Percentiles rank a stretch among this genome's conserved stretches.
Evolutionary conservation across 2,888 invertebrate species (phyloP).

Genomic region (Falcaria lacertinaria): DNA sequence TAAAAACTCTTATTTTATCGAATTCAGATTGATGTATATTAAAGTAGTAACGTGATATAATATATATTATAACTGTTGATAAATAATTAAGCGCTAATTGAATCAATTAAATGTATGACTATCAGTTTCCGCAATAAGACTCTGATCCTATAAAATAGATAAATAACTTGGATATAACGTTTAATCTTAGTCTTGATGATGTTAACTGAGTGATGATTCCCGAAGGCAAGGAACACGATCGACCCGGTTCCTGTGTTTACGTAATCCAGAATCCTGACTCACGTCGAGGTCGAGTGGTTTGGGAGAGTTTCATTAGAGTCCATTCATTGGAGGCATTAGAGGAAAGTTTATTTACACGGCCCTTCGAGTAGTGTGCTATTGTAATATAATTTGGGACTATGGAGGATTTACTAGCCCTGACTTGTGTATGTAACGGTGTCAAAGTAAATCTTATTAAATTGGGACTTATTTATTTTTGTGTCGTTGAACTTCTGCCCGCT

Average conservation of each 20-base stretch:
- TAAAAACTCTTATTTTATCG: no score
- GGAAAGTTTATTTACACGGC: not conserved
- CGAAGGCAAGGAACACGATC: not conserved
- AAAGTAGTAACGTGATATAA: no score
- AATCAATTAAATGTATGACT: no score
- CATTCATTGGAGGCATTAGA: conserved; percentile 14
- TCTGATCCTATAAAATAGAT: no score
- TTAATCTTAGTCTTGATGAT: no score
- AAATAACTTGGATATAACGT: no score
- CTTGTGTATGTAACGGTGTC: not conserved
- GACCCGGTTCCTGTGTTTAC: not conserved
- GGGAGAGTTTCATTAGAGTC: conserved; percentile 32
- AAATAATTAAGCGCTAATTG: no score
- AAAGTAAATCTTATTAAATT: not conserved
- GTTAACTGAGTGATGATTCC: not conserved
- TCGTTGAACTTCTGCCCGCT: not conserved
- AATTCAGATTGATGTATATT: no score
- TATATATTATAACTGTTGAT: no score
- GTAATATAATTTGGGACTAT: not conserved
- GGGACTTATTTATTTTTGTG: not conserved
- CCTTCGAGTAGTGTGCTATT: not conserved
- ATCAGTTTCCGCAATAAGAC: no score
- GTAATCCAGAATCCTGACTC: conserved; percentile 1
- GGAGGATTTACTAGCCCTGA: not conserved
- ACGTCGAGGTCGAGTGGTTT: conserved; percentile 18